These are phyloP conservation scores for Vicugna pacos DNA, from an alignment of 2,113 vertebrate species.

Conservation along the genomic window DNA sequence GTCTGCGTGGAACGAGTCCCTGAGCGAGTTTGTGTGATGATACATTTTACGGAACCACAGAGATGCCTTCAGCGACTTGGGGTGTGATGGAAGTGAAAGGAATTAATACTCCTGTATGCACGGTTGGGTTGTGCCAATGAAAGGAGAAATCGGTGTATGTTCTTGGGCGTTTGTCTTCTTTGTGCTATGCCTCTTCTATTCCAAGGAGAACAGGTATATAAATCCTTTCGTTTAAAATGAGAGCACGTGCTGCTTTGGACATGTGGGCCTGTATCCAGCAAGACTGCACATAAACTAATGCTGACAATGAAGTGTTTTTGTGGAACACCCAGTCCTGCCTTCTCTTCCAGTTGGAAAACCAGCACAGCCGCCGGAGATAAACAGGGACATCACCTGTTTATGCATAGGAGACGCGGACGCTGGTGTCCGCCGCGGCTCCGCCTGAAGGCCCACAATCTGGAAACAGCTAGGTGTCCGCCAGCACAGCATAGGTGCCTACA, in stretches of 20 bases:
- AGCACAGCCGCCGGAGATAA: not conserved
- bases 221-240: slow-evolving; percentile 40
- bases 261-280: not conserved
- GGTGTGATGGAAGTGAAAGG: slow-evolving; percentile 82
- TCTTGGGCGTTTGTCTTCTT: slow-evolving; percentile 62
- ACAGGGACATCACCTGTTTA: too few relatives aligned
- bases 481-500: too few relatives aligned
- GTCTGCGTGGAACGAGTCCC: slow-evolving; percentile 74
- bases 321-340: accelerated
- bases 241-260: slow-evolving; percentile 32
- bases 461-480: too few relatives aligned
- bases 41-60: slow-evolving; percentile 85
- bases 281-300: not conserved
- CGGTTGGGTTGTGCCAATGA: slow-evolving; percentile 80
- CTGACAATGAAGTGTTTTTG: not conserved
- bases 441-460: too few relatives aligned
- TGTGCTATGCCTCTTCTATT: slow-evolving; percentile 45
- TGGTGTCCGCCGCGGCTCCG: too few relatives aligned
- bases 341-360: not conserved
- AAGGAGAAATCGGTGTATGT: slow-evolving; percentile 79
- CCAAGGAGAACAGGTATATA: slow-evolving; percentile 53
- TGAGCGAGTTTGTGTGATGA: slow-evolving; percentile 84
- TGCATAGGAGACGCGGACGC: too few relatives aligned
- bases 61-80: slow-evolving; percentile 79
- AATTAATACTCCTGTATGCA: slow-evolving; percentile 72